Evolutionary conservation across 2,113 vertebrate species (phyloP), one percentile per base, ranked within the genome.

Genomic region (Mellivora capensis): DNA sequence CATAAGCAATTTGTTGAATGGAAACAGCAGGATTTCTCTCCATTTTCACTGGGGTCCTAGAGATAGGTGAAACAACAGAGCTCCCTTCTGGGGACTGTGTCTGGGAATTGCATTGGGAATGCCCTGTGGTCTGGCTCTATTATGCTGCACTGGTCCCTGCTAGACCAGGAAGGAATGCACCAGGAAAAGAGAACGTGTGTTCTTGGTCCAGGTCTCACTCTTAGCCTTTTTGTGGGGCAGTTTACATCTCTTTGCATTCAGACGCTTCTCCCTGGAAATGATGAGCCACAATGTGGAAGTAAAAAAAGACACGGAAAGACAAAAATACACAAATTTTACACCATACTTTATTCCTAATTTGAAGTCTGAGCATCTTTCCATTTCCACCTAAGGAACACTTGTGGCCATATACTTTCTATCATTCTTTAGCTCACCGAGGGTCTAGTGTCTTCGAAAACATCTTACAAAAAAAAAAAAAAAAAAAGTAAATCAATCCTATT

Each of bases 351-450:
- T 86, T 89, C 96, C 90, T 95, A 47, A 54, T 87, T 91, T 29
- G 69, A 76, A 94, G 90, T 81, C 84, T 97, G 98, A 97, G 9
- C 82, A 93, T 95, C 72, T 98, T 97, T 98, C 92, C 96, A 86
- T 96, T 98, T 98, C 95, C 96, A 98, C 52, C n/a, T 98, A 97
- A 87, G 74, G 87, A 94, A 97, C 62, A 98, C 93, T 71, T 74
- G 69, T 94, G 59, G 87, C 94, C 87, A 74, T 82, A 95, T 94
- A 97, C 97, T 99, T 99, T 97, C 97, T 98, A 94, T 98, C 94
- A 96, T 96, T 39, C 81, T 88, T 89, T 77, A 47, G 80, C 82
- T 98, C 39, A 94, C 79, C 67, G 77, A 90, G 76, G 79, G 84
- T 86, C 90, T 9, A 81, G 44, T 80, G 79, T 98, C 90, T 97